Base-by-base conservation (phyloP, 2,888 invertebrate genomes). In the Erebia epiphron region DNA sequence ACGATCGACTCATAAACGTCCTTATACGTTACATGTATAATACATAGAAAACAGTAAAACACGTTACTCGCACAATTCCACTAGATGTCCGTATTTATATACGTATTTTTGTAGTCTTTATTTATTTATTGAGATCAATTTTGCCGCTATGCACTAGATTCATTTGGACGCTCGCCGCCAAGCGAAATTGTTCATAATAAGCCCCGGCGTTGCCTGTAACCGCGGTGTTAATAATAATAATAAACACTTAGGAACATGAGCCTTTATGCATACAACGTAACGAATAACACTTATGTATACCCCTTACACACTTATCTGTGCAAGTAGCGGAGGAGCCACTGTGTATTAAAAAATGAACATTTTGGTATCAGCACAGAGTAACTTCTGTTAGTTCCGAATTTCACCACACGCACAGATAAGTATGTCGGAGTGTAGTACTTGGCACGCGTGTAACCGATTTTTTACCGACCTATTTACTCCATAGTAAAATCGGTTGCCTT, bases 91-190 rank as follows among this genome's bases (percentile, higher is more conserved):
- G 82, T 84, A 84, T 21, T 86, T 81, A 84, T 84, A 86, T 80
- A 79, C 79, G 75, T 68, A 67, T 73, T 26, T 83, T 81, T 80
- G 83, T 88, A 90, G 90, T 91, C 88, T 88, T 89, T 89, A 89
- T 88, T 87, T 89, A 85, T 83, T 84, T 86, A 92, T 84, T 93
- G 92, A 93, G 92, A 93, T 93, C 92, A 93, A 87, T 87, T 86
- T 86, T 86, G 88, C 89, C 90, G 85, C 87, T 88, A 86, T 82
- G 87, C 88, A 86, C 88, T 88, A 86, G 78, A 77, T 79, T 83
- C 82, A 78, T 75, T 75, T 70, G 73, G 81, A 79, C 80, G 79
- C 78, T 78, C 81, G 82, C 80, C 85, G 83, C 84, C 84, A 75
- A 77, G 79, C 82, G 80, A 76, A 75, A 70, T 56, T 62, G 57